Percentiles rank a stretch among this genome's conserved stretches.
These are phyloP conservation scores for Dicyrtomina minuta DNA, from an alignment of 2,888 invertebrate species.

Conservation along the genomic window DNA sequence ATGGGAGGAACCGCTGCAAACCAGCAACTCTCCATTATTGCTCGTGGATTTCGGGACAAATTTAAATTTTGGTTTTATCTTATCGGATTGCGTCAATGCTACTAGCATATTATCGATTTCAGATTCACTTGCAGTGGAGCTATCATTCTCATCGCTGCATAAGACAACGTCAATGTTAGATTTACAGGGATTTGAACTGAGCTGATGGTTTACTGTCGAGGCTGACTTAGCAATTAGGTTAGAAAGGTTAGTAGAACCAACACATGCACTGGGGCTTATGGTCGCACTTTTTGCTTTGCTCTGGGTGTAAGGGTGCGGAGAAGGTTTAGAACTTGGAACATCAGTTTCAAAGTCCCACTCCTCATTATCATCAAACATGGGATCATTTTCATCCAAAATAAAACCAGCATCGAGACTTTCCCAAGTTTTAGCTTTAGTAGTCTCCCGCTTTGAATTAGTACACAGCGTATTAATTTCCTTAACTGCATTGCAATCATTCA, in stretches of 20 bases:
- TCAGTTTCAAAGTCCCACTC: neutral
- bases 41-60: too few relatives aligned
- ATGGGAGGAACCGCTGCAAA: too few relatives aligned
- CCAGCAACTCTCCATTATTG: too few relatives aligned
- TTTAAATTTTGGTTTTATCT: too few relatives aligned
- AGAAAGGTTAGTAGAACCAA: neutral
- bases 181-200: neutral
- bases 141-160: too few relatives aligned
- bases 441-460: too few relatives aligned
- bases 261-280: neutral
- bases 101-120: too few relatives aligned
- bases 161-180: neutral
- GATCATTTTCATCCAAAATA: conserved; percentile 16
- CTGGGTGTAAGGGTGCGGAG: too few relatives aligned
- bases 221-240: neutral
- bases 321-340: too few relatives aligned
- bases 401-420: neutral
- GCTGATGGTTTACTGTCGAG: neutral
- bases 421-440: neutral
- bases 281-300: too few relatives aligned
- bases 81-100: too few relatives aligned
- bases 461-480: neutral
- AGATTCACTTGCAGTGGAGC: conserved; percentile 19
- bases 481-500: too few relatives aligned
- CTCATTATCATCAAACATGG: conserved; percentile 11